Evolutionary conservation across 2,113 vertebrate genomes (phyloP).

Genomic region (Cyanoderma ruficeps): DNA sequence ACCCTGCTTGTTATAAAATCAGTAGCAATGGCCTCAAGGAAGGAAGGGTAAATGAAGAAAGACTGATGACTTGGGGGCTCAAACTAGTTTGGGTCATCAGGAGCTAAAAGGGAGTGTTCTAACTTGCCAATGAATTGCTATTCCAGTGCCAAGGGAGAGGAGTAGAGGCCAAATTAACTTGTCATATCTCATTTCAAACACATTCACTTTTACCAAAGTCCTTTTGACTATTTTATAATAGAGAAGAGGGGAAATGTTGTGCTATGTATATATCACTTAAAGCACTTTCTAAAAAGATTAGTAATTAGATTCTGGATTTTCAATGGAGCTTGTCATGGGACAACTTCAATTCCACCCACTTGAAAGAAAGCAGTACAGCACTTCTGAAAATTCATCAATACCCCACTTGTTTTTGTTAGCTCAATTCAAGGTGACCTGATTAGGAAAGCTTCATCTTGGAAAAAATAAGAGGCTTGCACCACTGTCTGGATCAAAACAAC

Average conservation of each 20-base stretch:
- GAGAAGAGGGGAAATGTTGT: not conserved
- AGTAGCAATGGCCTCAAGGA: not conserved
- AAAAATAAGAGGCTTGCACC: not conserved
- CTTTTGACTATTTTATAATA: not conserved
- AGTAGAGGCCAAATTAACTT: not conserved
- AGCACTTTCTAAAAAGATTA: not conserved
- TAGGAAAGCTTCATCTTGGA: not conserved
- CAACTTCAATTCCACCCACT: not conserved
- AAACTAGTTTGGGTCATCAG: not conserved
- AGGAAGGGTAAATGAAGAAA: not conserved
- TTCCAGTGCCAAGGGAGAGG: not conserved
- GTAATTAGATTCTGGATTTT: not conserved
- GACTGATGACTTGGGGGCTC: not conserved
- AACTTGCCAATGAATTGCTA: not conserved
- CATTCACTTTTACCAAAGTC: not conserved
- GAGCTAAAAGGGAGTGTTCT: not conserved
- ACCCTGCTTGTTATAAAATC: not conserved
- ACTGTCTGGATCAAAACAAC: not conserved
- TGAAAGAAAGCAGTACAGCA: not conserved
- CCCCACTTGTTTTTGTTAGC: not conserved
- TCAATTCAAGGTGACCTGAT: not conserved
- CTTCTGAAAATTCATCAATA: not conserved
- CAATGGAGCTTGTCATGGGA: not conserved
- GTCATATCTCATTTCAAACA: not conserved
- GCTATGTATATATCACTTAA: not conserved